Percentiles rank a stretch among this genome's conserved stretches.
Evolutionary conservation across 2,888 invertebrate species (phyloP).

Genomic region (Leptinotarsa haldemani): DNA sequence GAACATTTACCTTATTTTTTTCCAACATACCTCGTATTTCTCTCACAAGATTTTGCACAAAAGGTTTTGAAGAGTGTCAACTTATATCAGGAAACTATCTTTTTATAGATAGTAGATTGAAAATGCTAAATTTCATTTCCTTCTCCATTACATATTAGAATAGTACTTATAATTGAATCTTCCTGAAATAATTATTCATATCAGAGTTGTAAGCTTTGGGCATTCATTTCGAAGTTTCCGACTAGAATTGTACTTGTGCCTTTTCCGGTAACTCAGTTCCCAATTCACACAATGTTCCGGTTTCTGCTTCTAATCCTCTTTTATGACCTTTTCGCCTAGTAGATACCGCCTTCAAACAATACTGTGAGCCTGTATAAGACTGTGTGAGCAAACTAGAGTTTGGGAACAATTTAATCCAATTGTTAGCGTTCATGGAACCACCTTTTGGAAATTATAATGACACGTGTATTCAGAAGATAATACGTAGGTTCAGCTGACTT

Average conservation of each 20-base stretch:
- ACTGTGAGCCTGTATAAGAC: background rate
- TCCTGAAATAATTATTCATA: slow-evolving; percentile 3
- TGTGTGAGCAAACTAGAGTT: background rate
- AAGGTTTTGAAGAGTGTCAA: no score
- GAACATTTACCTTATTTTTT: no score
- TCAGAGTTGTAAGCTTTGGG: background rate
- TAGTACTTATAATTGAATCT: background rate
- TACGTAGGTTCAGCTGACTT: background rate
- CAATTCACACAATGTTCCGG: slow-evolving; percentile 8
- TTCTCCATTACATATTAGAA: background rate
- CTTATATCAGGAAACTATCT: no score
- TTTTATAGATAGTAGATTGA: no score
- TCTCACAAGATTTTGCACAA: no score
- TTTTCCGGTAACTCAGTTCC: background rate
- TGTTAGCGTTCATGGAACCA: background rate
- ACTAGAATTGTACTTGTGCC: background rate
- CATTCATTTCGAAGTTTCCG: background rate
- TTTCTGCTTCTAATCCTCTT: slow-evolving; percentile 2
- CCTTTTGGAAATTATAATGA: background rate
- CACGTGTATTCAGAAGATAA: background rate
- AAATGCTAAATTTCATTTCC: no score
- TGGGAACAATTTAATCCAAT: background rate
- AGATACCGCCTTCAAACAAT: background rate
- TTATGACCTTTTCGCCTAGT: slow-evolving; percentile 6
- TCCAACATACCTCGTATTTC: no score